A percentile compares a stretch with the other conserved stretches of the same genome.
Evolutionary conservation across 2,797 vertebrate genomes (phyloP).

Genomic region (Phataginus tricuspis): DNA sequence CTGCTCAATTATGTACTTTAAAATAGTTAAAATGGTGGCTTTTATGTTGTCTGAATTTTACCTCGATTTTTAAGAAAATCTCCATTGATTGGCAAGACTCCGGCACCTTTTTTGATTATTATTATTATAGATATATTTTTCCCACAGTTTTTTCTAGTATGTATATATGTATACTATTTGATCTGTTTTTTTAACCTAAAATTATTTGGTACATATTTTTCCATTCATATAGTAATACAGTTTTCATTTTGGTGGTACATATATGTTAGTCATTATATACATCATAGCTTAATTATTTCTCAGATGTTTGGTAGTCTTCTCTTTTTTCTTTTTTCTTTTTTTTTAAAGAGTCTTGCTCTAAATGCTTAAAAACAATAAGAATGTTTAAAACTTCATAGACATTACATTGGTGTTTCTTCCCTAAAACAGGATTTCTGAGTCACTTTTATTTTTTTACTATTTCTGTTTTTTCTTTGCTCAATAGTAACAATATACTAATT

Average conservation of each 20-base stretch:
- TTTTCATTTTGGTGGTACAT: neutral
- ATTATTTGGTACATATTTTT: neutral
- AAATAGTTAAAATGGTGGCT: neutral
- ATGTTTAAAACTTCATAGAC: neutral
- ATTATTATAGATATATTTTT: neutral
- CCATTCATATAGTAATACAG: neutral
- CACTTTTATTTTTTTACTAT: neutral
- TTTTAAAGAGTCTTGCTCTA: neutral
- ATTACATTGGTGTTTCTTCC: neutral
- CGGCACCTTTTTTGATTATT: neutral
- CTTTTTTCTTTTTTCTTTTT: neutral
- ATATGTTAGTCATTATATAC: constrained; percentile 5
- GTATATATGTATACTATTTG: neutral
- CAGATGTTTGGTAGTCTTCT: neutral
- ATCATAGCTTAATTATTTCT: constrained; percentile 35
- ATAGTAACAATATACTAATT: constrained; percentile 4
- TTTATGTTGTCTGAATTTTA: neutral
- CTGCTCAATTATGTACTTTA: neutral
- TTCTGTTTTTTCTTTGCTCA: constrained; percentile 37
- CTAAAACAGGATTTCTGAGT: neutral
- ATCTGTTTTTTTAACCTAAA: neutral
- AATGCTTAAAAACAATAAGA: constrained; percentile 26
- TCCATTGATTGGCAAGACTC: neutral
- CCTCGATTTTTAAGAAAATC: neutral
- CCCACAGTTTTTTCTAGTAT: neutral